Evolutionary conservation across 2,797 vertebrate species (phyloP).

Genomic region (Melanotaenia nigrans): DNA sequence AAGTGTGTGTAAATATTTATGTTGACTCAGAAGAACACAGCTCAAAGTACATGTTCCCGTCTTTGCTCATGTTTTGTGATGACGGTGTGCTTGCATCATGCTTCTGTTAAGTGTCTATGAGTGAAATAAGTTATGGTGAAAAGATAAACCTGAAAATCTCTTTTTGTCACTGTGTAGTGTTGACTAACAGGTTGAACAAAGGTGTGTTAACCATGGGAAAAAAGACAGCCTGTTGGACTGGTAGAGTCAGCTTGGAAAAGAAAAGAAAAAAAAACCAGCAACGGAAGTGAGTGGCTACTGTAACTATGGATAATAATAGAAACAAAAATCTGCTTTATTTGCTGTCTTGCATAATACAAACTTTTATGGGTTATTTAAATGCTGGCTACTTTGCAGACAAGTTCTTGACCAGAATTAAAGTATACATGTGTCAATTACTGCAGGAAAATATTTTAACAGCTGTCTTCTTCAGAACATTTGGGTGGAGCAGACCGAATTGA

Average conservation of each 20-base stretch:
- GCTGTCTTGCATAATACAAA: conserved; percentile 8
- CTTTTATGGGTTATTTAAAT: not conserved
- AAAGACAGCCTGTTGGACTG: conserved; percentile 74
- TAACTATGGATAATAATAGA: conserved; percentile 29
- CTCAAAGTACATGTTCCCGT: not conserved
- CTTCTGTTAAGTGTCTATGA: conserved; percentile 20
- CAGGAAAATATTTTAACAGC: not conserved
- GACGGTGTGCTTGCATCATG: conserved; percentile 33
- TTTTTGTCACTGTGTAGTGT: conserved; percentile 32
- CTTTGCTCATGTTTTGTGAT: conserved; percentile 6
- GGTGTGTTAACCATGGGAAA: conserved; percentile 63
- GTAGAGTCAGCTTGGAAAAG: conserved; percentile 67
- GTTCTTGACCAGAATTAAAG: not conserved
- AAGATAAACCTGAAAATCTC: conserved; percentile 54
- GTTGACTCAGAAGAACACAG: conserved; percentile 17
- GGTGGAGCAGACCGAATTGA: conserved; percentile 32
- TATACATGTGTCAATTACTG: not conserved
- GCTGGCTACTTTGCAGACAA: not conserved
- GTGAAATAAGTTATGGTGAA: conserved; percentile 28
- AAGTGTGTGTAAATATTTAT: conserved; percentile 22
- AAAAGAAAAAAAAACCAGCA: conserved; percentile 27
- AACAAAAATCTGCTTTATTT: not conserved
- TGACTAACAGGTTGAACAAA: conserved; percentile 73
- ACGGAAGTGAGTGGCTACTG: conserved; percentile 59
- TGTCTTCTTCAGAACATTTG: not conserved